Evolutionary conservation across 2,888 invertebrate species (phyloP).

Genomic region (Gonocerus acuteangulatus): DNA sequence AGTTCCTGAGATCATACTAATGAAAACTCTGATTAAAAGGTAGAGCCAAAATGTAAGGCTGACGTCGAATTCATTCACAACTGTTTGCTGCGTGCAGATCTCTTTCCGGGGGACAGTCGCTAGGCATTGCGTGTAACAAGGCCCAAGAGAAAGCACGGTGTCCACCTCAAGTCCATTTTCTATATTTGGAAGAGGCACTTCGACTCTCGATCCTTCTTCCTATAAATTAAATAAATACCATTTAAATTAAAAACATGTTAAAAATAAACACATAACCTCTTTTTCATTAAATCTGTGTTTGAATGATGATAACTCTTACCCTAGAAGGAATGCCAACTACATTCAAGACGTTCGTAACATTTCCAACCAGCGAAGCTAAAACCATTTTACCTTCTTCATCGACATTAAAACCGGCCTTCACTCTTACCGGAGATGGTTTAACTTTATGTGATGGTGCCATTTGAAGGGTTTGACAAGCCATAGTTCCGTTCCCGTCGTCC

Average conservation of each 20-base stretch:
- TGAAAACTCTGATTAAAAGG: constrained; percentile 52
- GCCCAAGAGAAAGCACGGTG: constrained; percentile 42
- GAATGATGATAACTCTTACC: too few relatives aligned
- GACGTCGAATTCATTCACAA: constrained; percentile 55
- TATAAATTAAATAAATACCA: constrained; percentile 12
- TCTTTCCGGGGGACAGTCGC: constrained; percentile 50
- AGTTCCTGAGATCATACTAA: constrained; percentile 63
- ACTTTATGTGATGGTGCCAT: not conserved
- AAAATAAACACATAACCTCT: too few relatives aligned
- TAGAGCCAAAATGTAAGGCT: constrained; percentile 66
- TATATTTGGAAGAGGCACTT: constrained; percentile 36
- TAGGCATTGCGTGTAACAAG: constrained; percentile 55
- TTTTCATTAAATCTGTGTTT: too few relatives aligned
- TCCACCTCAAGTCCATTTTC: constrained; percentile 37
- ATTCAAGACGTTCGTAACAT: not conserved
- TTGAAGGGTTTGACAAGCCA: not conserved
- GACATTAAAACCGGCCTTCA: not conserved
- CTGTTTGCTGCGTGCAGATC: constrained; percentile 55
- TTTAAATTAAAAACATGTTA: not conserved
- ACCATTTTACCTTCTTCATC: not conserved
- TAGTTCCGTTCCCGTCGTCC: constrained; percentile 9
- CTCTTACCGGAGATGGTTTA: not conserved
- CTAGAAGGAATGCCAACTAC: constrained; percentile 2
- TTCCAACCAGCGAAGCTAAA: not conserved
- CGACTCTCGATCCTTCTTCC: constrained; percentile 26